Evolutionary conservation across 2,797 vertebrate genomes (phyloP).

Genomic region (Sus cebifrons): DNA sequence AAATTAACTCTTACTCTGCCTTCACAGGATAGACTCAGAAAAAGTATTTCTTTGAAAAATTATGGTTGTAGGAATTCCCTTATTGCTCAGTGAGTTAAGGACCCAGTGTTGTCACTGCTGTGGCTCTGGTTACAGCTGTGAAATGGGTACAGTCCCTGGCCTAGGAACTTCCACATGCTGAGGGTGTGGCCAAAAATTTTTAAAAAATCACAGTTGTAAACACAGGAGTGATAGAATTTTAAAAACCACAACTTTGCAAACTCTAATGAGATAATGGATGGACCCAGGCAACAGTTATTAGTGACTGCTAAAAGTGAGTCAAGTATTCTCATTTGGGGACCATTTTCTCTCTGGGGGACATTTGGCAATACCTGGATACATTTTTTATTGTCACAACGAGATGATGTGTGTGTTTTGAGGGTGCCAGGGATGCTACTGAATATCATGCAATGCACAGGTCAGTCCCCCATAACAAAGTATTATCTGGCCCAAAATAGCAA

Average conservation of each 20-base stretch:
- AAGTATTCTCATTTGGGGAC: neutral
- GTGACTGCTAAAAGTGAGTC: neutral
- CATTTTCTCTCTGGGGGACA: neutral
- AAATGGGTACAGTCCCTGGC: too few relatives aligned
- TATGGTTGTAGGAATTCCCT: too few relatives aligned
- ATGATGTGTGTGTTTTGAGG: neutral
- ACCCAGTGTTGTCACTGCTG: too few relatives aligned
- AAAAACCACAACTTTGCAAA: neutral
- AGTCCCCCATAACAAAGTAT: neutral
- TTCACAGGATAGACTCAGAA: neutral
- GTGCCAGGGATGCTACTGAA: neutral
- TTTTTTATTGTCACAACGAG: neutral
- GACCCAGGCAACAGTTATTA: neutral
- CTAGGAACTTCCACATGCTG: too few relatives aligned
- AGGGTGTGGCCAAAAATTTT: too few relatives aligned
- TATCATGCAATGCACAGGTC: neutral
- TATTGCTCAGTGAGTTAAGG: too few relatives aligned
- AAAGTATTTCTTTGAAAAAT: neutral
- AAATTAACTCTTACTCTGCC: slow-evolving; percentile 28
- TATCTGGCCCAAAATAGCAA: neutral
- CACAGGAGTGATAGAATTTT: neutral
- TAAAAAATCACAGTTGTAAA: neutral
- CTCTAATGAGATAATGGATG: neutral
- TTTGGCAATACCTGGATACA: neutral
- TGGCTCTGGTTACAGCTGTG: too few relatives aligned